A percentile compares a stretch with the other conserved stretches of the same genome.
phyloP scores from a whole-genome alignment of 2,888 invertebrate species.

The Abscondita cerata region DNA sequence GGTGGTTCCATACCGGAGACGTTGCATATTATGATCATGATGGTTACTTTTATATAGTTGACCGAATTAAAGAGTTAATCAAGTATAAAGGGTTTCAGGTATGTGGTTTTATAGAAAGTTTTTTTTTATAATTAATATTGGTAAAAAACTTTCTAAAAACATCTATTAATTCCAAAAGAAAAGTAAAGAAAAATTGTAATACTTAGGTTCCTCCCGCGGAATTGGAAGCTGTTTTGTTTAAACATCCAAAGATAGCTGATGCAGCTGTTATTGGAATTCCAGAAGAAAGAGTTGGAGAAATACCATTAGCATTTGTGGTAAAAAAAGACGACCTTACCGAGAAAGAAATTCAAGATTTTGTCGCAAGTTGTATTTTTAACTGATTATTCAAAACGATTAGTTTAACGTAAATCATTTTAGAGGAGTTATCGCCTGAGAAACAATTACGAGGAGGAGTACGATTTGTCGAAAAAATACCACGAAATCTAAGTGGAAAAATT shows the following conservation, averaged over 20 bases:
- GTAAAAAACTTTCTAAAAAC: too few species aligned
- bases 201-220: constrained; percentile 88
- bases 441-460: constrained; percentile 75
- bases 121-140: too few species aligned
- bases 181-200: too few species aligned
- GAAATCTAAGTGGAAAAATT: constrained; percentile 81
- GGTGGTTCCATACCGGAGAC: constrained; percentile 62
- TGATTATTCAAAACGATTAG: neutral
- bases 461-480: constrained; percentile 78
- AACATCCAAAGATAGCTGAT: constrained; percentile 75
- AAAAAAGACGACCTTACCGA: constrained; percentile 65
- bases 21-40: constrained; percentile 61
- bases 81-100: constrained; percentile 67
- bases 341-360: constrained; percentile 55
- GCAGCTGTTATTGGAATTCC: constrained; percentile 84
- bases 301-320: constrained; percentile 80
- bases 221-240: constrained; percentile 79
- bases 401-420: constrained; percentile 49
- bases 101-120: too few species aligned
- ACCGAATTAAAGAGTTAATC: constrained; percentile 66
- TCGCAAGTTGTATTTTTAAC: constrained; percentile 54
- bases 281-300: constrained; percentile 76
- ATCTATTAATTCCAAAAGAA: too few species aligned
- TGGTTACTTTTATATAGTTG: constrained; percentile 60
- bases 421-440: constrained; percentile 73